Base-by-base conservation (phyloP, 2,888 invertebrate species). In the Drosophila bunnanda region DNA sequence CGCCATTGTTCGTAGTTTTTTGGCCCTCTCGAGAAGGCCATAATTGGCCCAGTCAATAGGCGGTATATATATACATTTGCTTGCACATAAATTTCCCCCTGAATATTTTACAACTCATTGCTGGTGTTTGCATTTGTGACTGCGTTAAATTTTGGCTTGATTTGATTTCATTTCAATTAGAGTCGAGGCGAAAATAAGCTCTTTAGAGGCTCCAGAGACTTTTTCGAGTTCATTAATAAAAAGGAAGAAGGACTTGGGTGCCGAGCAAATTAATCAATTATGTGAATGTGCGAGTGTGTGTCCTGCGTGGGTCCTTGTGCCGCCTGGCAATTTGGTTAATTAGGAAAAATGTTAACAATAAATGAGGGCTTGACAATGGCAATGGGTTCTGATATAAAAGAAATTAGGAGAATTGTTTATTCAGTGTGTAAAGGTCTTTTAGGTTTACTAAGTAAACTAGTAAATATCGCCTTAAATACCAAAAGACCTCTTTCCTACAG, bases 21-120 rank as follows among this genome's bases (percentile, higher is more conserved):
- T 52, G 39, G 56, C 39, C 52, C 58, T 46, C 54, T 32, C 25
- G 46, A 50, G 25, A 39, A 58, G 60, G 53, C 70, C 82, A 79
- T 85, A 85, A 85, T 85, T 85, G 88, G 88, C 74, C 46, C 20
- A 88, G 86, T 85, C 85, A 88, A 85, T 88, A 85, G 72, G 66
- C 44, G 64, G 44, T 41, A 71, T 74, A 75, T 75, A 79, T 69
- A 32, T n/a, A 77, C 68, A 32, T 50, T 13, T 2, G 15, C 28
- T 15, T 12, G 56, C 48, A 83, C 83, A 77, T 79, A 78, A 65
- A 79, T 76, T 76, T 60, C 25, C 8, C 38, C n/a, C 20, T 70
- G 28, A 25, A 72, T 78, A 75, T 75, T 69, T 74, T 74, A 68
- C 72, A 66, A 54, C 84, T 53, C 65, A 84, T 79, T 72, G 76